phyloP scores from a whole-genome alignment of 2,888 invertebrate species.

The Anagyrus pseudococci region DNA sequence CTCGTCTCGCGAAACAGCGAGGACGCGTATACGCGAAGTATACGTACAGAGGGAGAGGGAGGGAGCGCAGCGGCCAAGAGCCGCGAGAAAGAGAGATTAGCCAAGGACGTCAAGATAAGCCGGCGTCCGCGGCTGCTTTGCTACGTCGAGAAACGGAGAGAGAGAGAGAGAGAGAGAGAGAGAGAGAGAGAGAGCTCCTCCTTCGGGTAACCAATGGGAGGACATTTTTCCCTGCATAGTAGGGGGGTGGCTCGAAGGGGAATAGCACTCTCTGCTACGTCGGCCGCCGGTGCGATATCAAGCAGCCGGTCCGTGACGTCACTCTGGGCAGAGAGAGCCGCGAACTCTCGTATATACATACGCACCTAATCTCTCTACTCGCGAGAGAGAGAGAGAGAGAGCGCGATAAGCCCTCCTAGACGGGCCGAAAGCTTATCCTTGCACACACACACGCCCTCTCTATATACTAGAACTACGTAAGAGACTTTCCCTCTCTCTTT shows the following conservation, averaged over 20 bases:
- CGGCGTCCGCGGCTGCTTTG: too few species aligned
- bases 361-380: slow-evolving; percentile 21
- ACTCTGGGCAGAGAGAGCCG: too few species aligned
- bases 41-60: slow-evolving; percentile 14
- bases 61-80: background rate
- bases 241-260: too few species aligned
- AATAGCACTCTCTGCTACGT: slow-evolving; percentile 21
- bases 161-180: too few species aligned
- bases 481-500: too few species aligned
- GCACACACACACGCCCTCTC: slow-evolving; percentile 3
- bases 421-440: slow-evolving; percentile 30
- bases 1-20: too few species aligned
- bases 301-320: too few species aligned
- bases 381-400: slow-evolving; percentile 6
- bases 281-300: slow-evolving; percentile 39
- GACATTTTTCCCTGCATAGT: slow-evolving; percentile 17
- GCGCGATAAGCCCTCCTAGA: slow-evolving; percentile 24
- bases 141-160: too few species aligned
- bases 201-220: slow-evolving; percentile 43
- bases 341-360: too few species aligned
- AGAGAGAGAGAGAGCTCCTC: slow-evolving; percentile 43
- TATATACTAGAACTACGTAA: too few species aligned
- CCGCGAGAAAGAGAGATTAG: slow-evolving; percentile 51
- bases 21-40: too few species aligned
- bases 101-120: slow-evolving; percentile 61